Conservation (phyloP, 2,113 vertebrate genomes). For the Amphiprion ocellaris region DNA sequence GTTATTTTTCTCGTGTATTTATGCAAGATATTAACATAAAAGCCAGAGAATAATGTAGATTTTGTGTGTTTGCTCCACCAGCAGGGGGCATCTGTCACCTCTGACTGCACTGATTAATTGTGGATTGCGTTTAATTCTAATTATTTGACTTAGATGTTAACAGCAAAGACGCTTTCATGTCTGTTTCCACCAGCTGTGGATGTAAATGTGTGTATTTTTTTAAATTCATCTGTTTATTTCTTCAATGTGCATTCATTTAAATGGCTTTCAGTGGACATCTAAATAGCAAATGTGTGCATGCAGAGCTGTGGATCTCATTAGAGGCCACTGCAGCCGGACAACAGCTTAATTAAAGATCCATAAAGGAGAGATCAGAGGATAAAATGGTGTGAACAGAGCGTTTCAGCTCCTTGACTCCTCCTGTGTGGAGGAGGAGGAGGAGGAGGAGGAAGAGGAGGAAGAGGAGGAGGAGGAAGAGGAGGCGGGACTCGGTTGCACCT, state of each 20-base stretch:
- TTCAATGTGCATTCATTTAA: background rate
- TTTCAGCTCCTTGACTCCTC: slow-evolving; percentile 76
- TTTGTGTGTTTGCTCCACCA: slow-evolving; percentile 24
- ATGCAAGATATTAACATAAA: background rate
- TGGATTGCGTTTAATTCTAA: background rate
- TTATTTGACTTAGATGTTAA: background rate
- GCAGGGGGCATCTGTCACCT: slow-evolving; percentile 65
- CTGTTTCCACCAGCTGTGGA: background rate
- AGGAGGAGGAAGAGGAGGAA: slow-evolving; percentile 24
- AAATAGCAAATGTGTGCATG: background rate
- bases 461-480: slow-evolving; percentile 53
- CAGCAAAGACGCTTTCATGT: background rate
- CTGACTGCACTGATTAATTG: background rate
- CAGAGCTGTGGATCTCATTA: slow-evolving; percentile 9
- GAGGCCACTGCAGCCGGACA: slow-evolving; percentile 20
- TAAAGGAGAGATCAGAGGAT: slow-evolving; percentile 53
- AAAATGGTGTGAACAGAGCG: slow-evolving; percentile 58
- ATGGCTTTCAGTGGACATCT: background rate
- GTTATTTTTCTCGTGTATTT: background rate
- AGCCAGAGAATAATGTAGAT: background rate
- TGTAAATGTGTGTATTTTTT: background rate
- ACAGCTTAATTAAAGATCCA: slow-evolving; percentile 45
- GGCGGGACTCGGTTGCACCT: slow-evolving; percentile 80
- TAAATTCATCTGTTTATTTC: no score
- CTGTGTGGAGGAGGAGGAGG: slow-evolving; percentile 45